Evolutionary conservation across 2,113 vertebrate genomes (phyloP), one percentile per base, ranked within the genome.

Genomic region (Puntigrus tetrazona): DNA sequence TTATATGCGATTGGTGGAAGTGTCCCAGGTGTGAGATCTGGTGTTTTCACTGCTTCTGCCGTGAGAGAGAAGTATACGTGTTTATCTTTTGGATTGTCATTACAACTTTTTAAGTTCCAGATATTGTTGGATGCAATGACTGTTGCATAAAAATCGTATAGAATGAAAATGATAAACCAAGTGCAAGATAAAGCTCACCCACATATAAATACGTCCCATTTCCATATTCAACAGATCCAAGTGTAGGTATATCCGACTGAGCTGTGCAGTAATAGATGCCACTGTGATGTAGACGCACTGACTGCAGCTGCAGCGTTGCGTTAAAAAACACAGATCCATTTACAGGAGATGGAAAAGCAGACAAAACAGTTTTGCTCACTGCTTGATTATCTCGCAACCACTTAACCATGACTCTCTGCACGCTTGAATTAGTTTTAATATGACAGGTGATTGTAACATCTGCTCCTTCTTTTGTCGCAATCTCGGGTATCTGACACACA

Each of bases 391-490:
- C 36, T 72, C 18, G 63, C 5, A 57, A 27, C 87, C 43, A 86
- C 0, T 0, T 0, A 3, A 84, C 18, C 9, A 3, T 16, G 1
- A 75, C 8, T 25, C 16, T 5, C 27, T 3, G 0, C 7, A 1
- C 0, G 2, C 0, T 0, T 25, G 41, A n/a, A n/a, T 38, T 10
- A 1, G 38, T 7, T 50, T 63, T 55, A 25, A 86, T 75, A n/a
- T 80, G 57, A 22, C 89, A 90, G 75, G 11, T 83, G 55, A 90
- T 78, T 38, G 6, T 55, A 4, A 84, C 86, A 20, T n/a, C 41
- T 13, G 52, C 6, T 13, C 86, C 74, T 13, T 43, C 65, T 11
- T 14, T n/a, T 5, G 47, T 1, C 1, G 22, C 36, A 5, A 83
- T 34, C 6, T 34, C 8, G 7, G 87, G 84, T 7, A 18, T 76